Conservation (phyloP, 1,140 invertebrate genomes). For the Ptiloglossa arizonensis region DNA sequence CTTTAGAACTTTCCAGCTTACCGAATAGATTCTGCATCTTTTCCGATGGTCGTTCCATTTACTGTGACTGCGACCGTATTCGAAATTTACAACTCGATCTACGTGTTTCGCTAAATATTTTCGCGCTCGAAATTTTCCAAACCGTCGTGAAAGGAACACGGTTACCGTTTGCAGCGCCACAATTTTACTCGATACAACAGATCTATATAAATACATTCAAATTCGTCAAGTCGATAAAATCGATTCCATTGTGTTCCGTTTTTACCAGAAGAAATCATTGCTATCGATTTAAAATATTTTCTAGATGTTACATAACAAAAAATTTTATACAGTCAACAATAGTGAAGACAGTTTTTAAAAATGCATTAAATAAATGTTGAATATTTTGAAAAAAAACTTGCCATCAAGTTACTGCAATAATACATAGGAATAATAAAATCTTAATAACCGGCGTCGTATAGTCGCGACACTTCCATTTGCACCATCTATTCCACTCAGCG, state of each 20-base stretch:
- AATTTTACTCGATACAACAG: no score
- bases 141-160: no score
- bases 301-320: no score
- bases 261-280: no score
- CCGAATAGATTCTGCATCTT: conserved; percentile 7
- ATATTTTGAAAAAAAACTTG: neutral
- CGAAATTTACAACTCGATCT: conserved; percentile 9
- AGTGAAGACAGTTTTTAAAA: neutral
- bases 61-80: neutral
- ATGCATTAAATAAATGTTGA: neutral
- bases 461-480: conserved; percentile 17
- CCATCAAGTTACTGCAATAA: neutral
- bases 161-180: no score
- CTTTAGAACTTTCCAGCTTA: conserved; percentile 26
- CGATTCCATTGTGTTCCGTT: no score
- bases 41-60: conserved; percentile 10
- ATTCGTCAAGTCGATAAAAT: no score
- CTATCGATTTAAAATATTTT: no score
- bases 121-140: no score
- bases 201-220: no score
- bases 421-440: conserved; percentile 1
- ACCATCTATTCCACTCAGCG: neutral
- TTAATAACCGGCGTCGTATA: conserved; percentile 4
- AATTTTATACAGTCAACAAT: no score
- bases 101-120: neutral